Conservation (phyloP, 2,888 invertebrate genomes). For the Oithona nana region DNA sequence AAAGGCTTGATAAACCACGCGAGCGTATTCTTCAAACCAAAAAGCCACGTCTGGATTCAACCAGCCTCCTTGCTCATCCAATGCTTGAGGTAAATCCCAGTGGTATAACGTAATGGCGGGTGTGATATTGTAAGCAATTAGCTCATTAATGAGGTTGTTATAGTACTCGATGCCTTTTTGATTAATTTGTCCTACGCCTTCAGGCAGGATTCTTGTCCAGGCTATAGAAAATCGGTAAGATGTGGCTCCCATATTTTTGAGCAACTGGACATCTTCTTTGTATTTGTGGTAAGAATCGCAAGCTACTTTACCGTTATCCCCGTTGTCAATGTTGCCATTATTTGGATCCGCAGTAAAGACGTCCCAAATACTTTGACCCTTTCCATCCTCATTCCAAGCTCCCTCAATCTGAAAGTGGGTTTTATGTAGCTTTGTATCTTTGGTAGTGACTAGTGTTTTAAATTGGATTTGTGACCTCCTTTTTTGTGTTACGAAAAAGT, state of each 20-base stretch:
- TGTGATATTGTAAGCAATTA: constrained; percentile 25
- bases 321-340: background rate
- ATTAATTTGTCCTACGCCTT: constrained; percentile 25
- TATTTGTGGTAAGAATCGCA: constrained; percentile 30
- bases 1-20: constrained; percentile 11
- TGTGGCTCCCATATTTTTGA: constrained; percentile 25
- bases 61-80: constrained; percentile 28
- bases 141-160: constrained; percentile 25
- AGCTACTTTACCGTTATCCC: constrained; percentile 26
- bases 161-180: constrained; percentile 28
- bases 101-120: constrained; percentile 25
- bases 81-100: constrained; percentile 15
- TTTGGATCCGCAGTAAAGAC: constrained; percentile 21
- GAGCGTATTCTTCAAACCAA: constrained; percentile 27
- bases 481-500: background rate
- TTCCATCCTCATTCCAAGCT: constrained; percentile 24
- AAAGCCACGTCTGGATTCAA: constrained; percentile 24
- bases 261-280: constrained; percentile 27
- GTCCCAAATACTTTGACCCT: constrained; percentile 26
- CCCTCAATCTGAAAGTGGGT: constrained; percentile 24
- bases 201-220: constrained; percentile 29
- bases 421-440: no score
- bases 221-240: constrained; percentile 27
- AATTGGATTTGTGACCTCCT: no score
- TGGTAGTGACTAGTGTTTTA: no score